These are phyloP conservation scores for Hexactinellida sp. DNA, from an alignment of 37 sponge, comb jelly and placozoan species.

Conservation along the genomic window DNA sequence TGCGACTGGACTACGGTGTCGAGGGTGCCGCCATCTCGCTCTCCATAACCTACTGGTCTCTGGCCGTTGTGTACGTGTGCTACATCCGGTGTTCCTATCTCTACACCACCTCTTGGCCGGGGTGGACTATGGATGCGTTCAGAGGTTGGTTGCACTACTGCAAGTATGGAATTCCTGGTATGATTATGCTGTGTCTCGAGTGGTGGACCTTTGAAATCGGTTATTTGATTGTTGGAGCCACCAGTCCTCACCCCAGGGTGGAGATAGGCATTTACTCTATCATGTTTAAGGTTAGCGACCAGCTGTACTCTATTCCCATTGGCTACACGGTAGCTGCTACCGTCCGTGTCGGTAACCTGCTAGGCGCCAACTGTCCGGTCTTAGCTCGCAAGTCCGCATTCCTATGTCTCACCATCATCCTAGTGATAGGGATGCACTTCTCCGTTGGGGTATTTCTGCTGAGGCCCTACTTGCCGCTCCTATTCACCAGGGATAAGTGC, in stretches of 20 bases:
- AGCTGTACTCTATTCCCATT: background rate
- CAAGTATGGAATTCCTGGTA: conserved; percentile 10
- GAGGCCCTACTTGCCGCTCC: background rate
- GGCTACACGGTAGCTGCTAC: conserved; percentile 14
- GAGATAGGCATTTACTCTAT: conserved; percentile 19
- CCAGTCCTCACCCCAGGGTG: background rate
- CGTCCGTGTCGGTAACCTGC: conserved; percentile 15
- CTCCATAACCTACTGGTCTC: background rate
- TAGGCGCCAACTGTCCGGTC: background rate
- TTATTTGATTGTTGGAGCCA: background rate
- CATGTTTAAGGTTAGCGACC: background rate
- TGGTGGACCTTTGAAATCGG: conserved; percentile 28
- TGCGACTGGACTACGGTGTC: background rate
- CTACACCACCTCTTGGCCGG: background rate
- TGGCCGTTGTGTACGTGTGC: background rate
- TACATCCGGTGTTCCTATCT: background rate
- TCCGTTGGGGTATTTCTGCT: background rate
- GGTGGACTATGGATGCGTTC: conserved; percentile 15
- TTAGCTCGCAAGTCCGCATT: background rate
- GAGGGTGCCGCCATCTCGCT: conserved; percentile 10
- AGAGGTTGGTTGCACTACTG: conserved; percentile 5
- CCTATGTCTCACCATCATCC: background rate
- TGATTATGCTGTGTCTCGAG: conserved; percentile 17
- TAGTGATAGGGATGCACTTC: background rate
- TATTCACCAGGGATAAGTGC: background rate